Conservation (phyloP, 2,113 vertebrate species). For the Sorex fumeus region DNA sequence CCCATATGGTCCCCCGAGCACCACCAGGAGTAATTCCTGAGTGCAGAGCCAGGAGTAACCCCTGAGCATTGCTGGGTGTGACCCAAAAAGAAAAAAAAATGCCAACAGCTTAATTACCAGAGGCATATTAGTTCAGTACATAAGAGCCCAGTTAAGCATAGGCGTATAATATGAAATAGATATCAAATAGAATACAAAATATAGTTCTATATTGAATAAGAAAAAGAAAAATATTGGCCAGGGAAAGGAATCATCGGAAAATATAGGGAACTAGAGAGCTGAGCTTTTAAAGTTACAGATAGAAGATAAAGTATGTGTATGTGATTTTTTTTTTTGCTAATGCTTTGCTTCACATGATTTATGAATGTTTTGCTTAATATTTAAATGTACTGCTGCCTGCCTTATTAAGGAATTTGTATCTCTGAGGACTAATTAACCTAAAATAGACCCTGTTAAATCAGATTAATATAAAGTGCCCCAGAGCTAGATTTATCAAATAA, state of each 20-base stretch:
- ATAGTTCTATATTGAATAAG: not conserved
- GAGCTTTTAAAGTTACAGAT: constrained; percentile 52
- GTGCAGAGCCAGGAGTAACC: too few species aligned
- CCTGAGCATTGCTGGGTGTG: too few species aligned
- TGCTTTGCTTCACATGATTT: constrained; percentile 67
- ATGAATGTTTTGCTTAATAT: constrained; percentile 70
- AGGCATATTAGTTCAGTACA: too few species aligned
- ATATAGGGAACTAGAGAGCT: constrained; percentile 13
- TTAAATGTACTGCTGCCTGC: constrained; percentile 61
- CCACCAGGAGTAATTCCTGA: too few species aligned
- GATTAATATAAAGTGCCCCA: constrained; percentile 55
- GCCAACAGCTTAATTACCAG: too few species aligned
- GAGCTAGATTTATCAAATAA: constrained; percentile 25
- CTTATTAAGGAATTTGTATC: constrained; percentile 67
- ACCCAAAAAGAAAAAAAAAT: too few species aligned
- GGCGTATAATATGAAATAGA: too few species aligned
- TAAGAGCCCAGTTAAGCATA: too few species aligned
- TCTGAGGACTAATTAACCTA: constrained; percentile 70
- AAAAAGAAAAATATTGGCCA: not conserved
- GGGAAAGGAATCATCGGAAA: not conserved
- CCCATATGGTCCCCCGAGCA: too few species aligned
- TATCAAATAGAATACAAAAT: too few species aligned
- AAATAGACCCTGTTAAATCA: constrained; percentile 65
- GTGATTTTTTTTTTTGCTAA: constrained; percentile 54
- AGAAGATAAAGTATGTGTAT: not conserved